phyloP scores from a whole-genome alignment of 2,113 vertebrate species.

The Stigmatopora nigra region DNA sequence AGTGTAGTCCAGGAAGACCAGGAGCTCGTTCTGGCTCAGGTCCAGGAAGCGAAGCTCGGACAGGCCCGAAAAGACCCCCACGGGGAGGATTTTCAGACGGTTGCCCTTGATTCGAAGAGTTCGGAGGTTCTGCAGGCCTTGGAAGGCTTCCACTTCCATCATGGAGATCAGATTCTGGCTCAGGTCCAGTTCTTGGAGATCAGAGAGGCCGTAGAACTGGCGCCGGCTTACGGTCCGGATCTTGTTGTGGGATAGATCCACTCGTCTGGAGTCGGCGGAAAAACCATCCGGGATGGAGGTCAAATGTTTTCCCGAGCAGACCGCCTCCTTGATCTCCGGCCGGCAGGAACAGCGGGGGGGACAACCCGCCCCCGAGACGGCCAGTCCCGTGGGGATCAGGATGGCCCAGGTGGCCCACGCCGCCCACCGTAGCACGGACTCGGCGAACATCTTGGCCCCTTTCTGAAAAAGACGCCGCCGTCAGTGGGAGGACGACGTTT shows the following conservation, averaged over 20 bases:
- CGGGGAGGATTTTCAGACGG: constrained; percentile 76
- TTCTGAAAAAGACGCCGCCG: constrained; percentile 42
- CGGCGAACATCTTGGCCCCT: constrained; percentile 69
- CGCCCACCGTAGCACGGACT: constrained; percentile 60
- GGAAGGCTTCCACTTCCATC: constrained; percentile 82
- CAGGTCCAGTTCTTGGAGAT: constrained; percentile 80
- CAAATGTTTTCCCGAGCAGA: constrained; percentile 75
- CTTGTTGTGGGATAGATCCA: constrained; percentile 80
- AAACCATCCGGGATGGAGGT: constrained; percentile 71
- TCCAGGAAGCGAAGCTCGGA: constrained; percentile 72
- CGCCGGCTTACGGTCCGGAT: constrained; percentile 74
- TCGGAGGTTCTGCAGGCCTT: constrained; percentile 68
- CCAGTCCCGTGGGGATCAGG: constrained; percentile 57
- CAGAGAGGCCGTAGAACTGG: constrained; percentile 72
- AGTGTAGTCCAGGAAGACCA: constrained; percentile 81
- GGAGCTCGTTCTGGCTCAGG: constrained; percentile 81
- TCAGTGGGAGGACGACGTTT: background rate
- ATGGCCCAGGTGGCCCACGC: constrained; percentile 56
- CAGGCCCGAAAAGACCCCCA: constrained; percentile 77
- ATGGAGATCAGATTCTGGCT: constrained; percentile 79
- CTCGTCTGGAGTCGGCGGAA: constrained; percentile 62
- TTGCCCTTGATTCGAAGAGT: constrained; percentile 74
- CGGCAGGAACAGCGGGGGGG: constrained; percentile 73
- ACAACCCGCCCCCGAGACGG: constrained; percentile 61
- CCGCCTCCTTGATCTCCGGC: constrained; percentile 68